A percentile compares a stretch with the other conserved stretches of the same genome.
These are phyloP conservation scores for Nephila pilipes DNA, from an alignment of 1,140 invertebrate genomes.

Conservation along the genomic window DNA sequence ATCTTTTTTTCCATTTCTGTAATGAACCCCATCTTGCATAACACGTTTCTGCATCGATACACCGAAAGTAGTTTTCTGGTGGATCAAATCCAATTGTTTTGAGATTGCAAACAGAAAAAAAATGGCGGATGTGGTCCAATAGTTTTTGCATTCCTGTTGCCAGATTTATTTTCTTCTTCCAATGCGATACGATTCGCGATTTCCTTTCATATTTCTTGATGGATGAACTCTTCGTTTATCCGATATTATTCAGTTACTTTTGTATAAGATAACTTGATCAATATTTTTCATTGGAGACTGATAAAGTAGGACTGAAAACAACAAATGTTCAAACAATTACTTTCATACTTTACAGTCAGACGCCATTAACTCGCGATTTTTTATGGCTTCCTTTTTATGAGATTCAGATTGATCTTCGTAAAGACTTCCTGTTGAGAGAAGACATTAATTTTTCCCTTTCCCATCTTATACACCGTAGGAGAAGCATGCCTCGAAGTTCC, in stretches of 20 bases:
- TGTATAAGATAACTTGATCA: too few relatives aligned
- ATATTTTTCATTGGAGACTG: too few relatives aligned
- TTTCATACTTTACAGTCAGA: too few relatives aligned
- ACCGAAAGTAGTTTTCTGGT: background rate
- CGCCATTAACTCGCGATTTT: too few relatives aligned
- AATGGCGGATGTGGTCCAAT: background rate
- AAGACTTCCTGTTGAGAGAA: too few relatives aligned
- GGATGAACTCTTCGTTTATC: background rate
- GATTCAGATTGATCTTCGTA: too few relatives aligned
- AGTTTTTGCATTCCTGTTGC: background rate
- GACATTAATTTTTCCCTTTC: too few relatives aligned
- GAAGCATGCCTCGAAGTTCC: too few relatives aligned
- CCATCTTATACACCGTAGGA: too few relatives aligned
- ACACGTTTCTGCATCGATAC: background rate
- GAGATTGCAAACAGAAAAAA: background rate
- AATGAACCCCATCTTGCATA: constrained; percentile 6
- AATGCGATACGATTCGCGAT: background rate
- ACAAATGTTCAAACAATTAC: too few relatives aligned
- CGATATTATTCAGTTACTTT: background rate
- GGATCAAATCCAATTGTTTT: background rate
- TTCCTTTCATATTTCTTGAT: background rate
- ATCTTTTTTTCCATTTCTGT: constrained; percentile 33
- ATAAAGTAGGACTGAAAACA: too few relatives aligned
- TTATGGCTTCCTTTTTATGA: too few relatives aligned
- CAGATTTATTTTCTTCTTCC: background rate